Evolutionary conservation across 2,797 vertebrate genomes (phyloP), one percentile per base, ranked within the genome.

Genomic region (Leptoclinus maculatus): DNA sequence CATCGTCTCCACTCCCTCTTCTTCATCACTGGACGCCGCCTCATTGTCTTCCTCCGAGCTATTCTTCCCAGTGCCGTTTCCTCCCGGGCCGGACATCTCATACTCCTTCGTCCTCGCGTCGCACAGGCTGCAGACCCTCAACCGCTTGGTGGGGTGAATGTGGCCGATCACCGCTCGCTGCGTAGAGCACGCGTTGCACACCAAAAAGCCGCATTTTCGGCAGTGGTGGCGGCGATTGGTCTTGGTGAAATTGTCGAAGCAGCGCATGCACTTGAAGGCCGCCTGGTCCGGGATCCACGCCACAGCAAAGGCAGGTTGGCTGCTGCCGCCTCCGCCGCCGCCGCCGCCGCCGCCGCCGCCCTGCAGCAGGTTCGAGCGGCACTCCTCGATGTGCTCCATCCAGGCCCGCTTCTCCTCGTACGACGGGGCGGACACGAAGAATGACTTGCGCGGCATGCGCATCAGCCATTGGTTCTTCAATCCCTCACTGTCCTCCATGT

Each of bases 211-310:
- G 0, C 98, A 99, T 63, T 94, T 92, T 8, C 98, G 93, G 91
- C 98, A 99, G 93, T 99, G 98, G 91, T 99, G 97, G 53, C 96
- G 93, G 0, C 97, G 95, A 0, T 93, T 95, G 74, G 95, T 91
- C 0, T 91, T 2, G 0, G 85, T 94, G 93, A 99, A 99, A 51
- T 91, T 96, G 0, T 83, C 87, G 0, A 95, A 91, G 93, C 98
- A 99, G 84, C 98, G 96, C 97, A 99, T 97, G 93, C 98, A 99
- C 81, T 96, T 96, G 71, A 94, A 93, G 0, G 97, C 95, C 0
- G 95, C 96, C 11, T 74, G 83, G 89, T 99, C 96, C 0, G 97
- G 98, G 76, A 99, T 95, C 98, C 97, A 98, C 36, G 95, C 92
- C 0, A 94, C 93, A 0, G 98, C 98, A 0, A 95, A 96, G 67